Base-by-base conservation (phyloP, 2,888 invertebrate genomes). In the Taphrorychus bicolor region DNA sequence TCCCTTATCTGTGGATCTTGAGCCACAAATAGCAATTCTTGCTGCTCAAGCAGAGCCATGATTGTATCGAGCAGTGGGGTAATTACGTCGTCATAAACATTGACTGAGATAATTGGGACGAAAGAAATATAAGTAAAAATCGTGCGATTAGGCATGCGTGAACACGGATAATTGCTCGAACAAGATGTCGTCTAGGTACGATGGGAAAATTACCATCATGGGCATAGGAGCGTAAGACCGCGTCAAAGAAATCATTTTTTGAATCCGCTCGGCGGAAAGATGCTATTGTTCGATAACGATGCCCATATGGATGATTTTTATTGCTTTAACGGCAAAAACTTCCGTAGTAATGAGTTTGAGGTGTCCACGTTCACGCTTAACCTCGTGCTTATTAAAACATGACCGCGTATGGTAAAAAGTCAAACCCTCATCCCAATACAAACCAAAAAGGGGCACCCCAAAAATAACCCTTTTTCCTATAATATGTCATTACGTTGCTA, bases 401-500 rank as follows among this genome's bases (percentile, higher is more conserved):
- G 32, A 32, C 32, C 11, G 32, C 32, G 1, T 32, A 7, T 11
- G 32, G 3, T 32, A 45, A 45, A 45, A 45, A 45, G 45, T 45
- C 45, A 45, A 45, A 45, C 51, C 51, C 51, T 54, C 54, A 24
- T 24, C 54, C 54, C 54, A 16, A n/a, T 51, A 54, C 67, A 67
- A 67, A 59, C 41, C 24, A 64, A 64, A 69, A 69, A 40, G 63
- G 63, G 56, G 62, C 56, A 23, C 56, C 45, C 62, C 69, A 69
- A 73, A 71, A 73, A 72, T 69, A 69, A 64, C 60, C 71, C 69
- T 66, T 73, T 74, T 72, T 75, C 74, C 76, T 76, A 18, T 51
- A 76, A 77, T 77, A 76, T 76, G 76, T 77, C 77, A 77, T 76
- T 77, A 77, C 76, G 74, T 76, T 78, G 77, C 77, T 79, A 79